These are phyloP conservation scores for Artibeus lituratus DNA, from an alignment of 2,797 vertebrate species.

Conservation along the genomic window DNA sequence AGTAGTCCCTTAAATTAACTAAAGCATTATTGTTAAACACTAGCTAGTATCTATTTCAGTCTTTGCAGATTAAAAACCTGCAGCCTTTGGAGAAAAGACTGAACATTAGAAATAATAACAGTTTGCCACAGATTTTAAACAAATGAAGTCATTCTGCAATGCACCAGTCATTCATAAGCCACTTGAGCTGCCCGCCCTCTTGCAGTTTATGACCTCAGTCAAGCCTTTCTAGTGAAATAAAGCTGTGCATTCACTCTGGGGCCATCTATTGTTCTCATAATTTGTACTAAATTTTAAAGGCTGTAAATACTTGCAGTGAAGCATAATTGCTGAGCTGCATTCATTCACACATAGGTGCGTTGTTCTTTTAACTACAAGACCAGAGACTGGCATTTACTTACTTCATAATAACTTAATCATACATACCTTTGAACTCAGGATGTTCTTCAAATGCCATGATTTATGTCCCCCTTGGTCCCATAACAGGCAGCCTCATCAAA, in stretches of 20 bases:
- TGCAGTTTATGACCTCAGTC: constrained; percentile 66
- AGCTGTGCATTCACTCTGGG: constrained; percentile 49
- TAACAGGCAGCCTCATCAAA: constrained; percentile 45
- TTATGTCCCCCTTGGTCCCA: constrained; percentile 36
- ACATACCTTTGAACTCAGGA: constrained; percentile 43
- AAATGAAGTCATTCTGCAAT: constrained; percentile 77
- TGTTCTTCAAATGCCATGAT: constrained; percentile 41
- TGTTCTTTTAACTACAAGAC: constrained; percentile 41
- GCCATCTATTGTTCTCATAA: constrained; percentile 60
- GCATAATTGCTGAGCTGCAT: constrained; percentile 1
- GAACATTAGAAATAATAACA: constrained; percentile 74
- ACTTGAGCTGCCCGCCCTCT: constrained; percentile 34
- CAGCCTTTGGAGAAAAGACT: constrained; percentile 63
- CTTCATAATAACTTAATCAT: constrained; percentile 29
- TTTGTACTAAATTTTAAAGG: constrained; percentile 71
- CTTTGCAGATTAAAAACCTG: constrained; percentile 73
- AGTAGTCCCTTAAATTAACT: constrained; percentile 45
- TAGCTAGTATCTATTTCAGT: constrained; percentile 59
- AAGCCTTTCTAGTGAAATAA: constrained; percentile 64
- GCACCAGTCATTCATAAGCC: constrained; percentile 60
- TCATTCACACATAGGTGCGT: constrained; percentile 10
- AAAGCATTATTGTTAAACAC: constrained; percentile 59
- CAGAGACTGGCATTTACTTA: constrained; percentile 39
- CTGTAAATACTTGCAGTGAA: constrained; percentile 52
- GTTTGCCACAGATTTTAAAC: constrained; percentile 72